Base-by-base conservation (phyloP, 2,888 invertebrate species). In the Epistrophe eligans region DNA sequence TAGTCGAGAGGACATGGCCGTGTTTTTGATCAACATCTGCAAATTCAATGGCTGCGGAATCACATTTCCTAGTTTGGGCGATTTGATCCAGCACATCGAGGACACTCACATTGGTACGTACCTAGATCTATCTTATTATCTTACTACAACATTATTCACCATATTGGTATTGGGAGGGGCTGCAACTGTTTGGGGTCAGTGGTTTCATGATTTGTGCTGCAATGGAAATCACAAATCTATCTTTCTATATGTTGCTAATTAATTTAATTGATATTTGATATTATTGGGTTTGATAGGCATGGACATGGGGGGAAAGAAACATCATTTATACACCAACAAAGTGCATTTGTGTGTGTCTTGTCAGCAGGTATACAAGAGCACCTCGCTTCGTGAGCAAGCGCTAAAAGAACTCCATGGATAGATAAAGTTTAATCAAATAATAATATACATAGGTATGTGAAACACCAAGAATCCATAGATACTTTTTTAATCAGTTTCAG, bases 1-100 rank as follows among this genome's bases (percentile, higher is more conserved):
- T 91, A 91, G 91, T 91, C 90, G 91, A 91, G 90, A 91, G 91
- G 93, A 93, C 94, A 97, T 97, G 97, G 97, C 97, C 94, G 96
- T 97, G 94, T 97, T 97, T 95, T 95, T 97, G 95, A 94, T 96
- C 94, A 97, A 97, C 95, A 95, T 96, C 94, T 97, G 97, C 94
- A 97, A 96, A 95, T 97, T 96, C 94, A 95, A 96, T 94, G 96
- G 96, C 94, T 97, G 97, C 95, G 96, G 96, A 91, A 95, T 96
- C 92, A 96, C 95, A 91, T 97, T 97, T 95, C 95, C 96, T 91
- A 95, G 95, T 93, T 94, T 97, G 92, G 94, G 95, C 90, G 97
- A 97, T 92, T 94, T 97, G 92, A 97, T 97, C 92, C 96, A 96
- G 92, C 97, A 97, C 93, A 97, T 97, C 91, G 97, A 97, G 94